Evolutionary conservation across 2,888 invertebrate species (phyloP).

Genomic region (Chorisops tibialis): DNA sequence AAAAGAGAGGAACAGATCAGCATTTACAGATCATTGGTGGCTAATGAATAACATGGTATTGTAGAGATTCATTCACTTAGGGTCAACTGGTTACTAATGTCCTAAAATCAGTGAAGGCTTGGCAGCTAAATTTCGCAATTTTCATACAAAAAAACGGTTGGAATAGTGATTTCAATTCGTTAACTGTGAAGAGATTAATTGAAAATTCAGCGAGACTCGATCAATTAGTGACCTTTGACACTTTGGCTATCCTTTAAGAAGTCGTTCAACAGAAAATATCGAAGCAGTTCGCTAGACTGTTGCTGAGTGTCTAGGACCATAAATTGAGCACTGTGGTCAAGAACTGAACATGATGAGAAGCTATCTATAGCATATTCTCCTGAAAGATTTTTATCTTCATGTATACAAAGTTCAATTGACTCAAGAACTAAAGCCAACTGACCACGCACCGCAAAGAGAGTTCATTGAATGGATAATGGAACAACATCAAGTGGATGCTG

Average conservation of each 20-base stretch:
- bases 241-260: conserved; percentile 33
- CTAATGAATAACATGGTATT: too few relatives aligned
- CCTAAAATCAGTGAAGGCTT: too few relatives aligned
- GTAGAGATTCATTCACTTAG: too few relatives aligned
- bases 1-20: too few relatives aligned
- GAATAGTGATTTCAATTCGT: neutral
- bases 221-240: conserved; percentile 37
- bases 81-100: too few relatives aligned
- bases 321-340: conserved; percentile 33
- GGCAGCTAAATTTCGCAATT: neutral
- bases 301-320: conserved; percentile 38
- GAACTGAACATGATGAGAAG: neutral
- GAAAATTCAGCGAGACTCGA: conserved; percentile 28
- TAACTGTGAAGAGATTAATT: neutral
- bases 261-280: conserved; percentile 35
- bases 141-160: neutral
- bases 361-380: neutral
- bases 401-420: neutral
- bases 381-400: neutral
- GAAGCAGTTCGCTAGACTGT: conserved; percentile 37
- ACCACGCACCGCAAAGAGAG: conserved; percentile 2
- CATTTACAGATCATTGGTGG: too few relatives aligned
- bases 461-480: conserved; percentile 35
- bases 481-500: conserved; percentile 36
- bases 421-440: neutral